Evolutionary conservation across 2,888 invertebrate genomes (phyloP), one percentile per base, ranked within the genome.

Genomic region (Lysandra bellargus): DNA sequence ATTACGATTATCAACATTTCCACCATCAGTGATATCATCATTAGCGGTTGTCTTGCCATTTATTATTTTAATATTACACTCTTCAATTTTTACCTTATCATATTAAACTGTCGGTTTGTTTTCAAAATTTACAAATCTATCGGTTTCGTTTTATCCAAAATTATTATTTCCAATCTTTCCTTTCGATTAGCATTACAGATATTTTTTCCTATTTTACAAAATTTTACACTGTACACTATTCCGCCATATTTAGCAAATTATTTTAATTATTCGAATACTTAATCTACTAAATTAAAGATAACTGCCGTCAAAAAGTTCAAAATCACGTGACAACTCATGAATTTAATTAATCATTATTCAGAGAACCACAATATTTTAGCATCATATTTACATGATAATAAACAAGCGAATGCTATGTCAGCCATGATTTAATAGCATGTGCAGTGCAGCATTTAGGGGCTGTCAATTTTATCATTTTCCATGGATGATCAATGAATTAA

Each of bases 31-130:
- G 33, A 69, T 69, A 17, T 33, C 17, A 69, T 69, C 23, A 64
- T 64, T 12, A 9, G 30, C 9, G 30, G 30, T 64, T 30, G 12
- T 30, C 30, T 30, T 4, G 3, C 64, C 7, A 17, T 57, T 57
- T 57, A 57, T 57, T 57, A 57, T 57, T 57, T 57, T 1, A 14
- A 57, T 57, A 17, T 57, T 57, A 4, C 57, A 17, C 4, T 57
- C 12, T 4, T 57, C 17, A 17, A 57, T 57, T 14, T 23, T 1
- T n/a, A 64, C 9, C 3, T 4, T 64, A 12, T 80, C 80, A 81
- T 81, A 81, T 83, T 85, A 86, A 92, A 92, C 92, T 92, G 92
- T 92, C 92, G 89, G 90, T 92, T 92, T 91, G 89, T 89, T 86
- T 53, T 86, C 85, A 83, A 87, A 84, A 83, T 85, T 83, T 84